Base-by-base conservation (phyloP, 2,113 vertebrate genomes). In the Candoia aspera region DNA sequence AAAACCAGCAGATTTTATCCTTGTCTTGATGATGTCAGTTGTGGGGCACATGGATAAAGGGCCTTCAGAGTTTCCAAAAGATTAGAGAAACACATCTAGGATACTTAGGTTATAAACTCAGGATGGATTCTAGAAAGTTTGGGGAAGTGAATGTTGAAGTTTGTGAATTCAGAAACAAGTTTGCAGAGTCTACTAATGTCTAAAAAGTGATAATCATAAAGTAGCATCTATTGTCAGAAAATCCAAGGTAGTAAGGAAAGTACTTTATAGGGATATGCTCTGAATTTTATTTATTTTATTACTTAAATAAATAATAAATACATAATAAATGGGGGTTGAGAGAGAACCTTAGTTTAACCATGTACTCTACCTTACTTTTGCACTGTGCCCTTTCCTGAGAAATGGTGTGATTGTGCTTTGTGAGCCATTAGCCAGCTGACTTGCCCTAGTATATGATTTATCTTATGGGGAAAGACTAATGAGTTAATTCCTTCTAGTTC, bases 211-310 rank as follows among this genome's bases (percentile, higher is more conserved):
- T 8, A 1, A 68, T 68, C 68, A 73, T 73, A 73, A 73, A 73
- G 33, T 73, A 33, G n/a, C 68, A 33, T 73, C 15, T 73, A 33
- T 33, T 73, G 68, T 33, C 68, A 73, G 94, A 90, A 94, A 73
- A 90, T 83, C 8, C 53, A 42, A 92, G 86, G 33, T 24, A 55
- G 73, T 89, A 94, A 95, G 58, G 91, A 88, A 93, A 88, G 33
- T 33, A 73, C n/a, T 33, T 73, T 73, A 73, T 73, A 73, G 68
- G 68, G 68, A 19, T 73, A 17, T 73, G 15, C n/a, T 17, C 13
- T n/a, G 26, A n/a, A 13, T 64, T 64, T n/a, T 64, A n/a, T 64
- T 64, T 64, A 64, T 64, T 64, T n/a, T 64, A 13, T 64, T n/a
- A n/a, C 29, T 64, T 42, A 42, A 42, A 42, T 42, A 42, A 42